A percentile compares a stretch with the other conserved stretches of the same genome.
Conservation (phyloP, 1,140 invertebrate species). For the Schlechtendalia chinensis region DNA sequence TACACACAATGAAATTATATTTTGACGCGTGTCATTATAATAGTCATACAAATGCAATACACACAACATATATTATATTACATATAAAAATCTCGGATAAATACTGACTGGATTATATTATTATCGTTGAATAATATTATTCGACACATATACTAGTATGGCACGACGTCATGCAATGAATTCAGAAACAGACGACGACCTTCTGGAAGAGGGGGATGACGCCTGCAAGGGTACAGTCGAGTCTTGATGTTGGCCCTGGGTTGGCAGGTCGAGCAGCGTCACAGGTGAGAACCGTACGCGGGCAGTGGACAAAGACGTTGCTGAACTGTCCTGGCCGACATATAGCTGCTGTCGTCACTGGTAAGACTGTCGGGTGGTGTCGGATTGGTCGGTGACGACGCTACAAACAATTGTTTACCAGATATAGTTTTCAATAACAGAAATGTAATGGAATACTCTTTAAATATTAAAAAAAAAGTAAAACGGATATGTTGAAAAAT, state of each 20-base stretch:
- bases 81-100: neutral
- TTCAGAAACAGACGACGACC: constrained; percentile 30
- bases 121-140: neutral
- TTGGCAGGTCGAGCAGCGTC: constrained; percentile 63
- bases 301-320: constrained; percentile 61
- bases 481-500: neutral
- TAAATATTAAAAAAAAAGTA: too few relatives aligned
- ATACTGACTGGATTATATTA: constrained; percentile 23
- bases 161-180: neutral
- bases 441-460: too few relatives aligned
- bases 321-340: constrained; percentile 74
- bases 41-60: too few relatives aligned
- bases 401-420: constrained; percentile 38
- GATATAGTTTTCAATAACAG: too few relatives aligned
- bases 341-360: constrained; percentile 80
- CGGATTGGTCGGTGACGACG: constrained; percentile 80
- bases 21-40: neutral
- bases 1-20: neutral
- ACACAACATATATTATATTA: too few relatives aligned
- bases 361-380: constrained; percentile 80
- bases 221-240: constrained; percentile 64
- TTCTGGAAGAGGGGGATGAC: constrained; percentile 53
- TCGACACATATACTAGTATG: neutral
- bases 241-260: constrained; percentile 67
- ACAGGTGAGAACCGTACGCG: constrained; percentile 79